Evolutionary conservation across 1,140 invertebrate genomes (phyloP), one percentile per base, ranked within the genome.

Genomic region (Hermetia illucens): DNA sequence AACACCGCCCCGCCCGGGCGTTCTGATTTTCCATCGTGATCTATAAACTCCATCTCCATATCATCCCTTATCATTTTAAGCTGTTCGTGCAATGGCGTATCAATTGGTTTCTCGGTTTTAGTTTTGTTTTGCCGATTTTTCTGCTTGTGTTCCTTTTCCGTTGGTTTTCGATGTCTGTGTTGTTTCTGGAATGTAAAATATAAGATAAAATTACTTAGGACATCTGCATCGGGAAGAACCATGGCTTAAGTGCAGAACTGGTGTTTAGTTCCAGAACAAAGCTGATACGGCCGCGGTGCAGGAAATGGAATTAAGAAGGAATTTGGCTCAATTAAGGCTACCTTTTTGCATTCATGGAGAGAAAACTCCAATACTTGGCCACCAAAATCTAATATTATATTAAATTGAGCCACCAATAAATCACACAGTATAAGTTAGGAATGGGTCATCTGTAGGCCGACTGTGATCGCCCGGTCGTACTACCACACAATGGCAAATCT

Each of bases 1-100:
- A 93, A 70, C 13, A 92, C 75, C 2, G 89, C 88, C 27, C 87
- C 86, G 40, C 71, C 74, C 8, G 82, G 81, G 35, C 66, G 71
- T 45, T 73, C 70, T 41, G 71, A 68, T 36, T 75, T 64, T 4
- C 73, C 73, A 47, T 80, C 77, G 44, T 72, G 67, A 44, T 46
- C 65, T 42, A 49, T 58, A 48, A 50, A 60, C 36, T 61, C 57
- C 24, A 60, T 31, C 19, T 46, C 53, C 10, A 31, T 12, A 32
- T 37, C 33, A 10, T 20, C 24, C 13, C 21, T 22, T 13, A 37
- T 40, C 41, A 53, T 48, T 44, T 57, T 58, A 49, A 51, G 52
- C 41, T 48, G 58, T 41, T 58, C 57, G 36, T 57, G 53, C 21
- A 46, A 43, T 3, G 52, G 46, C 21, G 20, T 34, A 24, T n/a